Base-by-base conservation (phyloP, 1,140 invertebrate species). In the Drosophila nasuta region DNA sequence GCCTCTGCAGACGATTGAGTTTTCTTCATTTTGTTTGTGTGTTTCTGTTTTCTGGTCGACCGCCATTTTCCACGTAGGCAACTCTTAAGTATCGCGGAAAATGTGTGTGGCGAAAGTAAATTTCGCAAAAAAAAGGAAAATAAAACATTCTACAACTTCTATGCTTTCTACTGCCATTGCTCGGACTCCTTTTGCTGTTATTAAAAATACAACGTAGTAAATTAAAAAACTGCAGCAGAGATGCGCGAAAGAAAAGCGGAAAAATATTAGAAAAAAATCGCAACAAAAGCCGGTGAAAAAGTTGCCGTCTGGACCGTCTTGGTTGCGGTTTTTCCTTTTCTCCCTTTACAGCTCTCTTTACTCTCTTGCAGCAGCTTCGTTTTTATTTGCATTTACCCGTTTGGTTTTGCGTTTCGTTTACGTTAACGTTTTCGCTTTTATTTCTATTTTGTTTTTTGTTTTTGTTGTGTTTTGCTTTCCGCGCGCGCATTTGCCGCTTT, bases 171-270 rank as follows among this genome's bases (percentile, higher is more conserved):
- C 6, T 48, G 45, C 15, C 8, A 28, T 28, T 25, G 25, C 8
- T 46, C 2, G 3, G 1, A 33, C 35, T 57, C 8, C 11, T 59
- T 7, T 25, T 56, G 48, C 46, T 74, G 70, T 75, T 78, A 80
- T 80, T 80, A 80, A 80, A 80, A 80, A 80, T 62, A 80, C 75
- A 80, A 54, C 64, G 71, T 58, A 80, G 78, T 80, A 75, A 80
- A 80, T 80, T 80, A 78, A 75, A 77, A 80, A 80, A 65, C 49
- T 68, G 52, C 46, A 48, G 10, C 51, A 43, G 45, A 41, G 41
- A 46, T n/a, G 41, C 45, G 1, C 1, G 8, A 54, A 13, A 35
- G 52, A 35, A 35, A 54, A 46, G 46, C 38, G 15, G 0, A 75
- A 69, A 77, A 64, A 76, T 77, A 67, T 79, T 73, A 73, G 69